These are phyloP conservation scores for Naja naja DNA, from an alignment of 2,113 vertebrate species.

Conservation along the genomic window DNA sequence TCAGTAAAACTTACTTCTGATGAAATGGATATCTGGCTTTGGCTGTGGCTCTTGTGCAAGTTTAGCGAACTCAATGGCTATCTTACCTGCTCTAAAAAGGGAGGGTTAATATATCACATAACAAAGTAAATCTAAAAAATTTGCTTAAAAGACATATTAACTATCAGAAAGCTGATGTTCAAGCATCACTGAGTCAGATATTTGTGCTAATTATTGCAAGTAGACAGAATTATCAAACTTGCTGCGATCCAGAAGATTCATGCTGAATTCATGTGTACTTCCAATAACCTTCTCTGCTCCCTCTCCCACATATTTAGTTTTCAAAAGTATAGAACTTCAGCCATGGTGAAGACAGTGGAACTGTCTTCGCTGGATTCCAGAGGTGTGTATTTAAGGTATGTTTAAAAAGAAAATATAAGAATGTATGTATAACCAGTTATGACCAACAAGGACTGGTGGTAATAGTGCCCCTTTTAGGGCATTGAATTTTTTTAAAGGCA, in stretches of 20 bases:
- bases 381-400: background rate
- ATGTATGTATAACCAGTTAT: background rate
- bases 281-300: background rate
- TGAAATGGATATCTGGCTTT: background rate
- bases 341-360: background rate
- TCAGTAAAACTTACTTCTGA: background rate
- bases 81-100: too few species aligned
- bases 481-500: background rate
- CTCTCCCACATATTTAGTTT: background rate
- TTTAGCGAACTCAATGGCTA: background rate
- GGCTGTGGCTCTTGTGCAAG: background rate
- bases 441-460: background rate
- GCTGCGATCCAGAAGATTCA: background rate
- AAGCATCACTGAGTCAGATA: background rate
- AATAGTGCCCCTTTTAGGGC: background rate
- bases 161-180: background rate
- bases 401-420: background rate
- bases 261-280: background rate
- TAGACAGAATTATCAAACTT: background rate
- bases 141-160: background rate
- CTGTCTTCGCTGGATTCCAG: background rate
- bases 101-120: background rate
- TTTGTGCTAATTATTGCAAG: background rate
- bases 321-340: background rate
- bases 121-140: background rate